phyloP scores from a whole-genome alignment of 2,888 invertebrate genomes.

The Polylopha cassiicola region DNA sequence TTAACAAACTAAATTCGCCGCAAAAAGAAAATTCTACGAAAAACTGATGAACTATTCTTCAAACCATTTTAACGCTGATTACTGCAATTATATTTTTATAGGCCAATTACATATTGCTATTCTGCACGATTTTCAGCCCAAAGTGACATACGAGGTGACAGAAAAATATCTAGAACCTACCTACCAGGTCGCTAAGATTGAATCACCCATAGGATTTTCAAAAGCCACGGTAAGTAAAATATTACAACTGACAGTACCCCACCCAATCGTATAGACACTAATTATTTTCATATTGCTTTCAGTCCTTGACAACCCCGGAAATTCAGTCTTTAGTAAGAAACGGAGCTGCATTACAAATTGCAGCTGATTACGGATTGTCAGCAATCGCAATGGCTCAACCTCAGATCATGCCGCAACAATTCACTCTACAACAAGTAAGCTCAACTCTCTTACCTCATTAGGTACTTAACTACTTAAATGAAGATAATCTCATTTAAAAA shows the following conservation, averaged over 20 bases:
- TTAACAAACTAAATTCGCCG: too few species aligned
- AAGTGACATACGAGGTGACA: constrained; percentile 60
- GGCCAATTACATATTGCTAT: too few species aligned
- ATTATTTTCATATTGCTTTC: constrained; percentile 24
- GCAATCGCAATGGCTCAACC: constrained; percentile 59
- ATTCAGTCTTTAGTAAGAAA: constrained; percentile 57
- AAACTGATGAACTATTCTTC: background rate
- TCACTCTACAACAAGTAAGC: constrained; percentile 42
- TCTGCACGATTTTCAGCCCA: constrained; percentile 37
- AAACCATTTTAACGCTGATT: constrained; percentile 2
- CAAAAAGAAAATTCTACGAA: constrained; percentile 20
- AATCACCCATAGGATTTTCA: constrained; percentile 61
- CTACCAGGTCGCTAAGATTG: constrained; percentile 50
- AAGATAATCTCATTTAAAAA: too few species aligned
- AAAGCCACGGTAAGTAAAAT: constrained; percentile 49
- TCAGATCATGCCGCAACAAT: constrained; percentile 53
- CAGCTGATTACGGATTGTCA: constrained; percentile 61
- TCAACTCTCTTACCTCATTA: too few species aligned
- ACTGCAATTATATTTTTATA: too few species aligned
- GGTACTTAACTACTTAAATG: too few species aligned
- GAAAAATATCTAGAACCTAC: constrained; percentile 53
- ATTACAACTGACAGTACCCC: background rate
- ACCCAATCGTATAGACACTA: background rate
- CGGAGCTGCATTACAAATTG: constrained; percentile 61
- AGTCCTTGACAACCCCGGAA: constrained; percentile 55